These are phyloP conservation scores for Lypha dubia DNA, from an alignment of 2,888 invertebrate species.

Conservation along the genomic window DNA sequence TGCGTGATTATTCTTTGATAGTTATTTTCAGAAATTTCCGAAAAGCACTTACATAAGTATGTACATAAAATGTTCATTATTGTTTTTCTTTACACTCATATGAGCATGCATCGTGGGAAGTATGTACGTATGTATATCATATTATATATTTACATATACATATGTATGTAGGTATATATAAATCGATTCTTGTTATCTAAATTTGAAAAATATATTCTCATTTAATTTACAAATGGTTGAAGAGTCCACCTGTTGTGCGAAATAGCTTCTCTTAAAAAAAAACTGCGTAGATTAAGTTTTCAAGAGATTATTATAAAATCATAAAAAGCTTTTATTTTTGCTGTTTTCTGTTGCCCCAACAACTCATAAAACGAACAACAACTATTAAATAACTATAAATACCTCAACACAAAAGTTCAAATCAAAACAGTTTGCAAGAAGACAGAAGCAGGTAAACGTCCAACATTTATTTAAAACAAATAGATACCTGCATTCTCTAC, in stretches of 20 bases:
- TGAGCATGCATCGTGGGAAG: no score
- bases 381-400: constrained; percentile 68
- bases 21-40: no score
- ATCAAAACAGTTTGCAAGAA: constrained; percentile 58
- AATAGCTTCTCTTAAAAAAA: constrained; percentile 1
- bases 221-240: neutral
- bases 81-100: no score
- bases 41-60: no score
- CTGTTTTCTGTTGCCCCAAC: neutral
- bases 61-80: no score
- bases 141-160: no score
- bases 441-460: constrained; percentile 39
- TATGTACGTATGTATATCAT: no score
- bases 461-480: constrained; percentile 7
- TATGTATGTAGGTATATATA: no score
- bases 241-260: constrained; percentile 5
- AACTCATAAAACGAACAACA: constrained; percentile 27
- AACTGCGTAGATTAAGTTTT: constrained; percentile 37
- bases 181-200: no score
- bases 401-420: constrained; percentile 51
- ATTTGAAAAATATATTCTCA: neutral
- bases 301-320: constrained; percentile 39
- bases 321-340: constrained; percentile 60
- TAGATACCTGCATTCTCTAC: neutral
- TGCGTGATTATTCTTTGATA: no score